Evolutionary conservation across 2,113 vertebrate genomes (phyloP), one percentile per base, ranked within the genome.

Genomic region (Garra rufa): DNA sequence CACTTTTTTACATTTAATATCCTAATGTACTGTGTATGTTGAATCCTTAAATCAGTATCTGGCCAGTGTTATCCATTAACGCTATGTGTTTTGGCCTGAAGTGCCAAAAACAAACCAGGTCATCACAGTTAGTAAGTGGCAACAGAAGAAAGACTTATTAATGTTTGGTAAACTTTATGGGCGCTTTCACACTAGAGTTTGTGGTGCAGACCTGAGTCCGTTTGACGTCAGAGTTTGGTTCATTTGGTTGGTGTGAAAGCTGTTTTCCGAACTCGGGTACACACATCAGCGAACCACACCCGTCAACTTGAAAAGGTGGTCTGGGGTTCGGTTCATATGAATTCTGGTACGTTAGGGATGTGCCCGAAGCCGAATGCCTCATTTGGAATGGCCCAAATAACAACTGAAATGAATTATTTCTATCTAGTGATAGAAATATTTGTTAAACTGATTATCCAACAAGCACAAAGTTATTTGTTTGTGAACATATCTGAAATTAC

Each of bases 221-320:
- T 24, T 41, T 71, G 69, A 71, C 38, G 69, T 71, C 69, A 75
- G n/a, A 50, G 26, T 9, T 75, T 75, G 73, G 73, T 30, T 75
- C 46, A 50, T 75, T 69, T 21, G 34, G 65, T 48, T 74, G 43
- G 71, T 74, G 71, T 74, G 71, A 74, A 74, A 48, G 71, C 43
- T 46, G 71, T 48, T 74, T 73, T 48, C 71, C 8, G 7, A 46
- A 48, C 43, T 26, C 43, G 19, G 69, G 70, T 44, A 38, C 15
- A 67, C 30, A 67, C 63, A 19, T 28, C 63, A 67, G 63, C 0
- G 65, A 69, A 41, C 65, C 65, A 69, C 65, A 69, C 65, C 65
- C 65, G 1, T 21, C 65, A 21, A 30, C 30, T 38, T 69, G 17
- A 41, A 69, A 41, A 69, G 65, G 65, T 69, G 65, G 65, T 11